These are phyloP conservation scores for Leucosticte australis DNA, from an alignment of 2,113 vertebrate genomes.

Conservation along the genomic window DNA sequence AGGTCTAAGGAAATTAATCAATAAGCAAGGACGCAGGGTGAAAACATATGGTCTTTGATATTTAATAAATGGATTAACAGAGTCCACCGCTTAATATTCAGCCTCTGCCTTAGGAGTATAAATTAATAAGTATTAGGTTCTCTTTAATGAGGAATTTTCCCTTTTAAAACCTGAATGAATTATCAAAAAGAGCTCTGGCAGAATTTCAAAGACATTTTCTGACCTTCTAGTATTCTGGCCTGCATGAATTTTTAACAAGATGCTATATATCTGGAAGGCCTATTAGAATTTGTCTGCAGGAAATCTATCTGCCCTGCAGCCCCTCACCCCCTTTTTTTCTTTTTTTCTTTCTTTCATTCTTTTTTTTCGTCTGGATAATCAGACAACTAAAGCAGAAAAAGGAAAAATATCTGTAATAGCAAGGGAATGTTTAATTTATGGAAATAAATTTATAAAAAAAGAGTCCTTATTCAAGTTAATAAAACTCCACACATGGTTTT, in stretches of 20 bases:
- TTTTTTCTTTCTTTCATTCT: not conserved
- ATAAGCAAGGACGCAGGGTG: constrained; percentile 65
- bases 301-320: constrained; percentile 45
- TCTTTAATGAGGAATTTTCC: constrained; percentile 78
- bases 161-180: constrained; percentile 79
- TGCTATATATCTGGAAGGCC: constrained; percentile 70
- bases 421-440: constrained; percentile 56
- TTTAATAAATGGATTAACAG: constrained; percentile 78
- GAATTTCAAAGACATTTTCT: constrained; percentile 83
- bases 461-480: constrained; percentile 38
- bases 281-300: constrained; percentile 68
- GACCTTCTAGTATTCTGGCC: constrained; percentile 77
- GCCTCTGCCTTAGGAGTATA: constrained; percentile 67
- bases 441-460: constrained; percentile 36
- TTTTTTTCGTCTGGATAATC: not conserved
- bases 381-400: constrained; percentile 54
- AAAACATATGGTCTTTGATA: constrained; percentile 77
- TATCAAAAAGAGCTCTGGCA: constrained; percentile 77
- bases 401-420: constrained; percentile 27
- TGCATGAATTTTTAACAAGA: constrained; percentile 81
- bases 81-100: constrained; percentile 72
- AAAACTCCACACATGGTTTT: constrained; percentile 33
- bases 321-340: not conserved
- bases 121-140: constrained; percentile 77
- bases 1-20: constrained; percentile 67